A percentile compares a stretch with the other conserved stretches of the same genome.
phyloP scores from a whole-genome alignment of 2,797 vertebrate genomes.

The Sylvilagus floridanus region DNA sequence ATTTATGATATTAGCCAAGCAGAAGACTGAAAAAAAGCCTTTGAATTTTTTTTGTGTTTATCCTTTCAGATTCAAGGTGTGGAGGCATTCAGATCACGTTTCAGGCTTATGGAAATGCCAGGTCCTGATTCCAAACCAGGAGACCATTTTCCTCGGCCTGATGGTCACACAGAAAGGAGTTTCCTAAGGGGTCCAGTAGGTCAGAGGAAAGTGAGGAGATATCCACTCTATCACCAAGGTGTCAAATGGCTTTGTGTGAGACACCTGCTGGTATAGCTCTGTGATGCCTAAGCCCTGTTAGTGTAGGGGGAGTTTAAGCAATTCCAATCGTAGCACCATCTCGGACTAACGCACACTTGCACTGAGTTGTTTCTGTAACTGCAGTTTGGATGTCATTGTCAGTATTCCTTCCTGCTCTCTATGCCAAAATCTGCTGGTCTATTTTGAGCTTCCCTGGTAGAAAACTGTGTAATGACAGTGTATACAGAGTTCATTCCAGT shows the following conservation, averaged over 20 bases:
- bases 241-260: conserved; percentile 53
- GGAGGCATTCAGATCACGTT: conserved; percentile 30
- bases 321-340: neutral
- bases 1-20: conserved; percentile 44
- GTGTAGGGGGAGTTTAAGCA: neutral
- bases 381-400: neutral
- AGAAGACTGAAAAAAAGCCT: conserved; percentile 37
- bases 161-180: conserved; percentile 43
- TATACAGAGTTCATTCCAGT: neutral
- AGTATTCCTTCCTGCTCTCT: neutral
- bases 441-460: neutral
- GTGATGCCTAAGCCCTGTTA: neutral
- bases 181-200: conserved; percentile 65
- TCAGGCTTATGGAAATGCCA: conserved; percentile 47
- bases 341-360: neutral
- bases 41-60: conserved; percentile 38
- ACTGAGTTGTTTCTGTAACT: conserved; percentile 43
- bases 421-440: neutral
- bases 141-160: conserved; percentile 75
- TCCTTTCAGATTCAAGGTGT: neutral
- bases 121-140: conserved; percentile 50
- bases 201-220: conserved; percentile 75
- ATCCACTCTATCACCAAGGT: conserved; percentile 28
- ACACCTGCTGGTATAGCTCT: neutral
- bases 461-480: conserved; percentile 16